Conservation (phyloP, 2,113 vertebrate genomes). For the Antidorcas marsupialis region DNA sequence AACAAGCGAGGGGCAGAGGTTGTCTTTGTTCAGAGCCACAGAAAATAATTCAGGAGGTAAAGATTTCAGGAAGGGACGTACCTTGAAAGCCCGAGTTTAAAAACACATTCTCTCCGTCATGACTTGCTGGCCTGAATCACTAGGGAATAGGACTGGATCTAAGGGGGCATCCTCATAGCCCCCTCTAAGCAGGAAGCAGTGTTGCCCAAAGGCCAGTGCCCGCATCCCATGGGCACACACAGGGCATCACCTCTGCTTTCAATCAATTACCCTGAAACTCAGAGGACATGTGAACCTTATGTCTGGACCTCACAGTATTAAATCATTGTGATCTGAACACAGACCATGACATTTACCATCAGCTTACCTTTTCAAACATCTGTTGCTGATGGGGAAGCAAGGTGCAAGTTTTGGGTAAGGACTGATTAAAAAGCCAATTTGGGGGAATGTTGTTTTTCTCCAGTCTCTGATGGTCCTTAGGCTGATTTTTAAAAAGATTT, state of each 20-base stretch:
- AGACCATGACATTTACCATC: fast-evolving
- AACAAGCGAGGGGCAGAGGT: constrained; percentile 20
- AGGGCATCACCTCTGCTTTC: background rate
- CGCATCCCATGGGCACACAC: fast-evolving
- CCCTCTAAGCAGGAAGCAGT: background rate
- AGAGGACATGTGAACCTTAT: fast-evolving
- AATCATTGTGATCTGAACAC: background rate
- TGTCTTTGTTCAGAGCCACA: constrained; percentile 19
- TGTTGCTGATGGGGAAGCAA: fast-evolving
- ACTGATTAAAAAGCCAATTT: background rate
- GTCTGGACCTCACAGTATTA: background rate
- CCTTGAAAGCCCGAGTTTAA: background rate
- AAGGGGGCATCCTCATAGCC: background rate
- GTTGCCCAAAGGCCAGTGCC: background rate
- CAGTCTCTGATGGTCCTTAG: background rate
- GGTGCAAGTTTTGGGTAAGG: no score
- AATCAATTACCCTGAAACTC: background rate
- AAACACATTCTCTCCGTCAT: background rate
- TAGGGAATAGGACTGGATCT: background rate
- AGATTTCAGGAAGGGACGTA: background rate
- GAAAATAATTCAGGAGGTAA: background rate
- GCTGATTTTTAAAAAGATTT: background rate
- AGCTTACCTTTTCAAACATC: background rate
- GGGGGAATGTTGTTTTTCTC: background rate
- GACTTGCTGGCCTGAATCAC: background rate